A percentile compares a stretch with the other conserved stretches of the same genome.
Conservation (phyloP, 2,797 vertebrate species). For the Phaenicophaeus curvirostris region DNA sequence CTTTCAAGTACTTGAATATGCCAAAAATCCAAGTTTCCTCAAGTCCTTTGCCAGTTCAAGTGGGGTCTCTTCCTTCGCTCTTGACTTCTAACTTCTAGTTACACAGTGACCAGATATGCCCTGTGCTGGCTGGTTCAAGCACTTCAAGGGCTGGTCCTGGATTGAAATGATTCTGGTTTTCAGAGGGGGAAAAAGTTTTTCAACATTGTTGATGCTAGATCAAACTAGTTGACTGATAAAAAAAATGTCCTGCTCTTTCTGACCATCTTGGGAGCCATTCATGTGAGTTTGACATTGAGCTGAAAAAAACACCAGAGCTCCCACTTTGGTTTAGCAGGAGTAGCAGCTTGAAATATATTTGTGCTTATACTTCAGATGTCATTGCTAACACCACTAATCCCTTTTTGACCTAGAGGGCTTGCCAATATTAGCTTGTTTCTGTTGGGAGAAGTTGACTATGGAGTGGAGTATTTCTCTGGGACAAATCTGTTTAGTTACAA, state of each 20-base stretch:
- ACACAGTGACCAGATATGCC: neutral
- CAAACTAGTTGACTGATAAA: neutral
- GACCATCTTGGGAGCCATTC: neutral
- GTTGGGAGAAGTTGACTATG: conserved; percentile 3
- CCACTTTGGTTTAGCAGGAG: neutral
- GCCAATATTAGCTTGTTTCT: conserved; percentile 7
- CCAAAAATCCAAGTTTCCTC: neutral
- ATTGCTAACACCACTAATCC: neutral
- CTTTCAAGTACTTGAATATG: neutral
- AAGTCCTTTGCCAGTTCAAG: neutral
- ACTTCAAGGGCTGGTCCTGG: neutral
- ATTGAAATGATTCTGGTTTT: neutral
- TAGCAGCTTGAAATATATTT: conserved; percentile 15
- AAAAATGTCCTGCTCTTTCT: neutral
- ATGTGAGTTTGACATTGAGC: neutral
- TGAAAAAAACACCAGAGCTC: conserved; percentile 15
- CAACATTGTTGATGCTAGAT: neutral
- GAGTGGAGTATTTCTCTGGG: conserved; percentile 14
- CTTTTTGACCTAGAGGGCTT: neutral
- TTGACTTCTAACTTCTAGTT: neutral
- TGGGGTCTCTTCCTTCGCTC: neutral
- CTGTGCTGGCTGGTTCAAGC: neutral
- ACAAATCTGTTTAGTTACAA: neutral
- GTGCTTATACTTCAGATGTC: neutral
- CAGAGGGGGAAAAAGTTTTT: neutral